A percentile compares a stretch with the other conserved stretches of the same genome.
Evolutionary conservation across 2,113 vertebrate genomes (phyloP).

Genomic region (Daubentonia madagascariensis): DNA sequence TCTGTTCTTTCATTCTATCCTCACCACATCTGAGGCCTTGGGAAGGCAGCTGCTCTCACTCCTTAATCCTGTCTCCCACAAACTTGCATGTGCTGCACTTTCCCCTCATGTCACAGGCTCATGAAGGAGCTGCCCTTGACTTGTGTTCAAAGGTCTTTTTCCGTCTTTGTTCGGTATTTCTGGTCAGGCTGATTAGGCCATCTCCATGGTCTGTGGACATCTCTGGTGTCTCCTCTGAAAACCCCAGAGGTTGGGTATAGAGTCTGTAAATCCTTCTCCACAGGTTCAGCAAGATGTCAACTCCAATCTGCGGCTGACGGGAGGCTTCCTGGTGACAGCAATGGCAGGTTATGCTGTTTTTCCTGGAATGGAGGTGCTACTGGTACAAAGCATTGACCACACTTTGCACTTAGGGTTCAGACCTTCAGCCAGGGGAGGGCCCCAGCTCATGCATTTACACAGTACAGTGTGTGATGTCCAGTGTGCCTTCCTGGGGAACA

Average conservation of each 20-base stretch:
- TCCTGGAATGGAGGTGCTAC: neutral
- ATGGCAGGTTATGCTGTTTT: neutral
- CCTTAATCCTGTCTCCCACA: slow-evolving; percentile 29
- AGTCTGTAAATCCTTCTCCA: neutral
- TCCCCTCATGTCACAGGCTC: neutral
- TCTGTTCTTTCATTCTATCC: neutral
- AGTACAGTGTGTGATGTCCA: neutral
- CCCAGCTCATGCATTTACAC: neutral
- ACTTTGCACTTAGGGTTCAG: neutral
- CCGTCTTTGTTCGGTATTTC: neutral
- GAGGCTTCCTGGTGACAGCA: neutral
- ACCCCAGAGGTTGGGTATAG: rapidly evolving
- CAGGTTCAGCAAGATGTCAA: neutral
- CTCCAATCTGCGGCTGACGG: neutral
- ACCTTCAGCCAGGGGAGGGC: no score
- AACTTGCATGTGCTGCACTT: neutral
- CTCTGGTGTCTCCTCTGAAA: neutral
- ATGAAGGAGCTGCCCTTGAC: neutral
- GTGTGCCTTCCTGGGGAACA: neutral
- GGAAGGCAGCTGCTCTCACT: neutral
- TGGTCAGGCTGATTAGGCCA: no score
- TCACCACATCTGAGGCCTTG: neutral
- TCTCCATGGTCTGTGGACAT: neutral
- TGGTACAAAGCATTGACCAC: neutral
- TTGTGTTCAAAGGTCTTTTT: neutral